phyloP scores from a whole-genome alignment of 2,113 vertebrate genomes.

The Propithecus coquereli region DNA sequence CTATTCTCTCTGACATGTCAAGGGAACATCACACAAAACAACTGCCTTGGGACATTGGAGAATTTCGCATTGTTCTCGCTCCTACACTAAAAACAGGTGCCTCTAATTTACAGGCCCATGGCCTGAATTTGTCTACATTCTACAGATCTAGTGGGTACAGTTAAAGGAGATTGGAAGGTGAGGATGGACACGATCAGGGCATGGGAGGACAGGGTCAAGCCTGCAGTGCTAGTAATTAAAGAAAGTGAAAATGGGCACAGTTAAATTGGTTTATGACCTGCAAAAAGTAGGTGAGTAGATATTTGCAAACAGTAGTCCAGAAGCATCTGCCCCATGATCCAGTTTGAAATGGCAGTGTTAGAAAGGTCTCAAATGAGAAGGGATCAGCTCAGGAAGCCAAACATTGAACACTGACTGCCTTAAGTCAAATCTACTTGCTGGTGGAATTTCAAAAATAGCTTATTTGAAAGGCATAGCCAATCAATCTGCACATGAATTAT shows the following conservation, averaged over 20 bases:
- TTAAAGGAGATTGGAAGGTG: background rate
- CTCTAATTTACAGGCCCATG: background rate
- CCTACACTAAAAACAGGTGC: background rate
- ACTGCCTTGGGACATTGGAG: background rate
- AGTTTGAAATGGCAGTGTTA: background rate
- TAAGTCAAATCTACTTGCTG: background rate
- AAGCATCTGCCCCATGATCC: background rate
- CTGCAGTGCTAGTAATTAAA: background rate
- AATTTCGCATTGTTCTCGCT: background rate
- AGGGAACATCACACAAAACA: background rate
- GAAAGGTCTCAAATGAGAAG: background rate
- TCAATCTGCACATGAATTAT: slow-evolving; percentile 41
- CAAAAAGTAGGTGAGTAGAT: background rate
- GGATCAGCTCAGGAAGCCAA: background rate
- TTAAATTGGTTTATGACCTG: background rate
- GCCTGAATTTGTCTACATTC: background rate
- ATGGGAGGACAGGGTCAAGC: background rate
- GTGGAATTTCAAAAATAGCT: slow-evolving; percentile 38
- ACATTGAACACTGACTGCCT: background rate
- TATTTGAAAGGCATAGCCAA: slow-evolving; percentile 49
- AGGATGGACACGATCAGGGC: background rate
- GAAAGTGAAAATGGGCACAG: background rate
- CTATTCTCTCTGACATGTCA: background rate
- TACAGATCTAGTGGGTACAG: background rate
- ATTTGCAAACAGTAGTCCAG: background rate